Base-by-base conservation (phyloP, 2,797 vertebrate genomes). In the Chlorospingus semifuscus region DNA sequence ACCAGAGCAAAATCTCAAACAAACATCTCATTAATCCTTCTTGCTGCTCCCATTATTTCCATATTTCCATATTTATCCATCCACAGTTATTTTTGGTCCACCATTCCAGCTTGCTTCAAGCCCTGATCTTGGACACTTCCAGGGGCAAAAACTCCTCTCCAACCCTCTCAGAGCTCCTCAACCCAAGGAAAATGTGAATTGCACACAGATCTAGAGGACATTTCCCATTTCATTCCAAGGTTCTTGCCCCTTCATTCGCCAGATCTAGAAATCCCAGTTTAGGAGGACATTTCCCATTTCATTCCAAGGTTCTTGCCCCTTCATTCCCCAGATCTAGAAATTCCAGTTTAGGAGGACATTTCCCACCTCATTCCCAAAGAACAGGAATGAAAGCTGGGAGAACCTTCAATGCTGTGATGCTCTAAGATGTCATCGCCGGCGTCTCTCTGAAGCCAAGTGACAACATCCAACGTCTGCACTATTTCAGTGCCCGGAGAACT, bases 31-130 rank as follows among this genome's bases (percentile, higher is more conserved):
- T 72, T 71, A 72, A 70, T 53, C 91, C 49, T 16, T 72, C 44
- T 70, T 55, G 55, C 77, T 68, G 79, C 70, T 88, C 93, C 91
- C 69, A 17, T 61, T 59, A 46, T 70, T 96, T 93, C 93, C 94
- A 87, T 61, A 47, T 72, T 96, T 93, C 93, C 93, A 89, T 49
- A 85, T 42, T 42, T 42, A 18, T 49, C 77, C 79, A 86, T 65
- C 79, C 72, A 94, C 47, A 74, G 89, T 71, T 91, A 70, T 53
- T 94, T 95, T 42, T 88, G 24, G 85, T 88, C 75, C 24, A 34
- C 24, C 4, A 1, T 19, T 11, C 24, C 22, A 52, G 61, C 23
- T 0, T 9, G 19, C 29, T 75, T 37, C 27, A 7, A 50, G 27
- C 14, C 22, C 13, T 9, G 29, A 5, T 29, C 23, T 47, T 5